Evolutionary conservation across 2,797 vertebrate genomes (phyloP), one percentile per base, ranked within the genome.

Genomic region (Carapus acus): DNA sequence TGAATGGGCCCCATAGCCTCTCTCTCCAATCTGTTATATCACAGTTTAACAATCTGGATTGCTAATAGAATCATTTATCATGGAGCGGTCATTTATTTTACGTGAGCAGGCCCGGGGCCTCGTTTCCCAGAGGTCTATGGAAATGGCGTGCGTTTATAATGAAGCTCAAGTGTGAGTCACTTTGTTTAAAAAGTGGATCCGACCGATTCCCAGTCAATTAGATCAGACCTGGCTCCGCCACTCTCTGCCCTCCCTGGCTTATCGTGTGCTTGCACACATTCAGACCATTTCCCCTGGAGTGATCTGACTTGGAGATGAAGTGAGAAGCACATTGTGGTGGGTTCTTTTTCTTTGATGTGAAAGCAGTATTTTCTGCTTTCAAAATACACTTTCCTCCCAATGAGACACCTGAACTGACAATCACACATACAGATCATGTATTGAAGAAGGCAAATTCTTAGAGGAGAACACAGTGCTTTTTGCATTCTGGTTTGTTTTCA

Each of bases 51-150:
- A 94, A 96, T 98, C 95, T 94, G 92, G 91, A 89, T 88, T 88
- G 89, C 93, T 98, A 97, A 98, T 97, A 96, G 94, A 94, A 96
- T 91, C 93, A 97, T 98, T 96, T 92, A 93, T 98, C 94, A 98
- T 66, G 33, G 82, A 76, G 77, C 73, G 83, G 87, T 89, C 89
- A 91, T 93, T 94, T 93, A 83, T 92, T 92, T 90, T 86, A 82
- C 81, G 89, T 82, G 85, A 83, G 86, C 82, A 12, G 65, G 85
- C 83, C 83, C 81, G 72, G 90, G 91, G 88, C 89, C 82, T 60
- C 24, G 24, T 77, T 59, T 84, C 90, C 85, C 86, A 90, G 88
- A 89, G 91, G 90, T 90, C 90, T 89, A 88, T 85, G 86, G 89
- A 90, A 90, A 90, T 90, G 80, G 78, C 77, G 52, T 63, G 58